Evolutionary conservation across 35 echinoderm and acorn worm species (phyloP).

Genomic region (Apostichopus japonicus): DNA sequence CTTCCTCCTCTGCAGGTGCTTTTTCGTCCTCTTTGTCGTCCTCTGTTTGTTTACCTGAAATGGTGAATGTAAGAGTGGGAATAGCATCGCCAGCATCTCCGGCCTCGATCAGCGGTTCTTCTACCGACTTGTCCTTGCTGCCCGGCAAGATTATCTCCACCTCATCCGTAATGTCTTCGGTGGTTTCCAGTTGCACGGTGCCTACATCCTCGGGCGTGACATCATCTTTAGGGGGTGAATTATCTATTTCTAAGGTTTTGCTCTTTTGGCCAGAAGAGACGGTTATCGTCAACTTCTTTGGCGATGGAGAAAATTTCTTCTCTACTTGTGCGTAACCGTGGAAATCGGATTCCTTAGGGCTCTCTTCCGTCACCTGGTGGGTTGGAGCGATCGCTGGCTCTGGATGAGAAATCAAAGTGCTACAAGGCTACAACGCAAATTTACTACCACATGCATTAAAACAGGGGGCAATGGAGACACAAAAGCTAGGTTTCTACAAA

Average conservation of each 20-base stretch:
- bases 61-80: conserved; percentile 28
- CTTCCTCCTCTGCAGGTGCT: neutral
- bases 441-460: neutral
- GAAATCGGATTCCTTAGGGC: conserved; percentile 12
- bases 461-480: neutral
- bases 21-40: conserved; percentile 19
- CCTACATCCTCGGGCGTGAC: neutral
- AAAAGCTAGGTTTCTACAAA: too few relatives aligned
- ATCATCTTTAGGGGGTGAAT: conserved; percentile 18
- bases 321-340: conserved; percentile 69
- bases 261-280: conserved; percentile 71
- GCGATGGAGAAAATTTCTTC: conserved; percentile 4
- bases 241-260: conserved; percentile 66
- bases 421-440: neutral
- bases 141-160: neutral
- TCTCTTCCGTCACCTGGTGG: conserved; percentile 46
- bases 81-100: neutral
- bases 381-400: conserved; percentile 14
- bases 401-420: conserved; percentile 34
- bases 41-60: conserved; percentile 24
- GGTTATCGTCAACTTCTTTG: conserved; percentile 59
- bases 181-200: neutral
- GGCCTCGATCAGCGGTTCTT: neutral
- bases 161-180: neutral
- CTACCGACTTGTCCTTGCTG: neutral